phyloP scores from a whole-genome alignment of 2,888 invertebrate species.

The Drosophila sordidapex region DNA sequence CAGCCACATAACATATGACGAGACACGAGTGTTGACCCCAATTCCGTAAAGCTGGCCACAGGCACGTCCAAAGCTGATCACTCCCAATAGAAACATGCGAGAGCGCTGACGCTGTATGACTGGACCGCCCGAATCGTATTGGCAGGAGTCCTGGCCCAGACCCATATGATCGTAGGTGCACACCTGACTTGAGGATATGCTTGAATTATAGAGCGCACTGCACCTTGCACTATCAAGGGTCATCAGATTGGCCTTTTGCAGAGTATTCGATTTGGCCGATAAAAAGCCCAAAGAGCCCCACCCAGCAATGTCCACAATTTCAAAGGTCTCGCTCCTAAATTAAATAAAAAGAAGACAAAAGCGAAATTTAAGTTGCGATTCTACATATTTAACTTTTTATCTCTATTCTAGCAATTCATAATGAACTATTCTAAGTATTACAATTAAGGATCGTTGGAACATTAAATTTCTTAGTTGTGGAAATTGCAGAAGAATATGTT shows the following conservation, averaged over 20 bases:
- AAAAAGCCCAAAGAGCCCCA: conserved; percentile 87
- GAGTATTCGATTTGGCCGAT: conserved; percentile 84
- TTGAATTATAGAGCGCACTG: conserved; percentile 54
- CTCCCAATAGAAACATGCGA: conserved; percentile 85
- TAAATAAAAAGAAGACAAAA: neutral
- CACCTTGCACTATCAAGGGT: conserved; percentile 74
- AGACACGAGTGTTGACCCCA: conserved; percentile 87
- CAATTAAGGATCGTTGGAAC: neutral
- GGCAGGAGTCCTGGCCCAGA: conserved; percentile 85
- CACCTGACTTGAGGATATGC: conserved; percentile 52
- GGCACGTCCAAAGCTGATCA: conserved; percentile 86
- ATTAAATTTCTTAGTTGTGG: neutral
- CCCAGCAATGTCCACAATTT: conserved; percentile 79
- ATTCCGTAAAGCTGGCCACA: conserved; percentile 85
- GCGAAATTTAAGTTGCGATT: neutral
- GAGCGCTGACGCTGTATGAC: conserved; percentile 83
- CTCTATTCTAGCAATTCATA: neutral
- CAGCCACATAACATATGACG: conserved; percentile 87
- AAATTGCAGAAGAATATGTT: neutral
- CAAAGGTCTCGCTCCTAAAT: conserved; percentile 46
- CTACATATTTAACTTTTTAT: neutral
- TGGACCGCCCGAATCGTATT: conserved; percentile 86
- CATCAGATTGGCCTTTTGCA: conserved; percentile 85
- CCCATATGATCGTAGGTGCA: conserved; percentile 77
- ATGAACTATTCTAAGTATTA: too few species aligned